Percentiles rank a stretch among this genome's conserved stretches.
Conservation (phyloP, 2,797 vertebrate species). For the Catharus ustulatus region DNA sequence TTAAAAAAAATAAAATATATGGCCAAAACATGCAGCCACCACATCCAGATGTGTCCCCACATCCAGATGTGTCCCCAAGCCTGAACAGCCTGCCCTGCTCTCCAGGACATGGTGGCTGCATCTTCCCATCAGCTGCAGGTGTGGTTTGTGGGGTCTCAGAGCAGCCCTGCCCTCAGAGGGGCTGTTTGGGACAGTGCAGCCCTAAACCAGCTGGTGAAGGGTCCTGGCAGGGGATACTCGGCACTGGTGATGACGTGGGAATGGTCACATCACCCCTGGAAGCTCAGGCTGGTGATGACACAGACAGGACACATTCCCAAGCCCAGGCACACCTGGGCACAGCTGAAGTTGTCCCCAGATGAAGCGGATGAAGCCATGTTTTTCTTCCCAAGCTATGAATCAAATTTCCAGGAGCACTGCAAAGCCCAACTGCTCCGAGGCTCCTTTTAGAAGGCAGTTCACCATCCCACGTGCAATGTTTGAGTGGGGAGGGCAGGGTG, state of each 20-base stretch:
- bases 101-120: neutral
- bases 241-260: neutral
- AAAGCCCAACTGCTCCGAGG: neutral
- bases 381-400: neutral
- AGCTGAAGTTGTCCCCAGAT: neutral
- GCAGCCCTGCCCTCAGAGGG: neutral
- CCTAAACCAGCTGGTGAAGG: accelerated
- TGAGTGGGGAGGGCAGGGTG: accelerated
- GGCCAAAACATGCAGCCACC: neutral
- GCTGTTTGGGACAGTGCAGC: neutral
- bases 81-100: neutral
- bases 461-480: too few relatives aligned
- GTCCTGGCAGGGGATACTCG: neutral
- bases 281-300: neutral
- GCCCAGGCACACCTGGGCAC: neutral
- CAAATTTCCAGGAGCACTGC: neutral
- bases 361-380: neutral
- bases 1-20: neutral
- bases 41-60: neutral
- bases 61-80: neutral
- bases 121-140: neutral
- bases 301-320: neutral
- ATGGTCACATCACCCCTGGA: accelerated
- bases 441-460: neutral
- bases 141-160: accelerated